phyloP scores from a whole-genome alignment of 2,888 invertebrate species.

The Phortica okadai region DNA sequence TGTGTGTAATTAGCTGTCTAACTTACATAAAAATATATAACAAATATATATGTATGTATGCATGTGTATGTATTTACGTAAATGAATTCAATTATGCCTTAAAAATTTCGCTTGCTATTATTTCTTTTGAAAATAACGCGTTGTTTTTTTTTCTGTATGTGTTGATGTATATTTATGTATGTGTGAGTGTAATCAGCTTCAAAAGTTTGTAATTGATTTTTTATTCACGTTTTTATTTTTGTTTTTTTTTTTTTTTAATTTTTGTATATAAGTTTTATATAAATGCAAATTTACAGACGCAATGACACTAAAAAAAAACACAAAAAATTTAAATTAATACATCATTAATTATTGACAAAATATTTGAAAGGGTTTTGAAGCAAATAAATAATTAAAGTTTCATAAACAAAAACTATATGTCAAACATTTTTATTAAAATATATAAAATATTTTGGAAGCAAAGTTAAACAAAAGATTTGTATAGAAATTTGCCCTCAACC shows the following conservation, averaged over 20 bases:
- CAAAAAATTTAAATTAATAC: slow-evolving; percentile 22
- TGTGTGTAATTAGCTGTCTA: slow-evolving; percentile 53
- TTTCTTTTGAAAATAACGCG: neutral
- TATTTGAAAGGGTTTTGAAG: no score
- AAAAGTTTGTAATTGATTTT: slow-evolving; percentile 26
- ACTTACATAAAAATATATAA: slow-evolving; percentile 68
- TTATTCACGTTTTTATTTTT: slow-evolving; percentile 25
- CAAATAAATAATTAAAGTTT: neutral
- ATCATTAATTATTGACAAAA: slow-evolving; percentile 26
- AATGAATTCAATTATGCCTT: slow-evolving; percentile 52
- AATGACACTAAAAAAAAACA: slow-evolving; percentile 33
- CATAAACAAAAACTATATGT: neutral
- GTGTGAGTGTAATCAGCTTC: slow-evolving; percentile 7
- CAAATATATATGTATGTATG: slow-evolving; percentile 58
- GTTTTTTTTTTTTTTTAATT: slow-evolving; percentile 28
- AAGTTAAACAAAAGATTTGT: neutral
- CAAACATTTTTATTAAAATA: neutral
- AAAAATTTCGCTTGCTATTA: neutral
- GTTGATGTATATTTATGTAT: slow-evolving; percentile 26
- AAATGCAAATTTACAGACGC: slow-evolving; percentile 56
- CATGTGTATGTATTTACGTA: slow-evolving; percentile 42
- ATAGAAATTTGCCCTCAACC: no score
- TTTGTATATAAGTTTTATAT: slow-evolving; percentile 42
- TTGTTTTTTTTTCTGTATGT: slow-evolving; percentile 30
- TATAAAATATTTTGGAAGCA: neutral